A percentile compares a stretch with the other conserved stretches of the same genome.
These are phyloP conservation scores for Eustalomyia histrio DNA, from an alignment of 2,888 invertebrate species.

Conservation along the genomic window DNA sequence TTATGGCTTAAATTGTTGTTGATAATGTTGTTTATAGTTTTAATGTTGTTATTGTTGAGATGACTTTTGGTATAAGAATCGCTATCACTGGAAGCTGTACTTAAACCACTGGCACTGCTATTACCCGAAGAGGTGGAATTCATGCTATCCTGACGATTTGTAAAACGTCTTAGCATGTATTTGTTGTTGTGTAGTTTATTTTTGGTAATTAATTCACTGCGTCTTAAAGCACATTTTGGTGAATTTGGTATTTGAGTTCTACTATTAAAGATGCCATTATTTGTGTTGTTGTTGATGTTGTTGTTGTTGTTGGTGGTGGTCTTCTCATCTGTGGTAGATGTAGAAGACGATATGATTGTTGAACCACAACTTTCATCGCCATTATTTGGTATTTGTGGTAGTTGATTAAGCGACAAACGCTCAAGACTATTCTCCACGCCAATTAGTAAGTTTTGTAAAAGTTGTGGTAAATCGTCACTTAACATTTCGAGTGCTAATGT, in stretches of 20 bases:
- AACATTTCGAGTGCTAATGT: constrained; percentile 78
- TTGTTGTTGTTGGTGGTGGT: too few species aligned
- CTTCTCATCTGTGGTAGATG: constrained; percentile 44
- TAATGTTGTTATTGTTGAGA: constrained; percentile 60
- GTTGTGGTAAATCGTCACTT: constrained; percentile 82
- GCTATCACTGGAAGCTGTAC: constrained; percentile 72
- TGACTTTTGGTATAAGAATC: constrained; percentile 59
- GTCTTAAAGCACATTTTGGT: constrained; percentile 79
- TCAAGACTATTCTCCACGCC: constrained; percentile 86
- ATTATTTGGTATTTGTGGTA: constrained; percentile 80
- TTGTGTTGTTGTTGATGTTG: constrained; percentile 18
- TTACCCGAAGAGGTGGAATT: constrained; percentile 77
- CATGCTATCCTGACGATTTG: constrained; percentile 78
- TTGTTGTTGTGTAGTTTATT: constrained; percentile 79
- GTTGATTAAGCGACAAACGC: constrained; percentile 84
- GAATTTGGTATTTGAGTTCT: constrained; percentile 73
- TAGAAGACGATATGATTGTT: constrained; percentile 32
- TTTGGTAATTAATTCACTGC: constrained; percentile 80
- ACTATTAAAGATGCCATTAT: constrained; percentile 44
- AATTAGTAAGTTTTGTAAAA: constrained; percentile 84
- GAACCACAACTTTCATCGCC: constrained; percentile 47
- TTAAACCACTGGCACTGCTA: constrained; percentile 76
- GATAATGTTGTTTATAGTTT: constrained; percentile 40
- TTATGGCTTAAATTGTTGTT: constrained; percentile 1
- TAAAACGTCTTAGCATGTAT: constrained; percentile 78